phyloP scores from a whole-genome alignment of 2,113 vertebrate species.

The Aegypius monachus region DNA sequence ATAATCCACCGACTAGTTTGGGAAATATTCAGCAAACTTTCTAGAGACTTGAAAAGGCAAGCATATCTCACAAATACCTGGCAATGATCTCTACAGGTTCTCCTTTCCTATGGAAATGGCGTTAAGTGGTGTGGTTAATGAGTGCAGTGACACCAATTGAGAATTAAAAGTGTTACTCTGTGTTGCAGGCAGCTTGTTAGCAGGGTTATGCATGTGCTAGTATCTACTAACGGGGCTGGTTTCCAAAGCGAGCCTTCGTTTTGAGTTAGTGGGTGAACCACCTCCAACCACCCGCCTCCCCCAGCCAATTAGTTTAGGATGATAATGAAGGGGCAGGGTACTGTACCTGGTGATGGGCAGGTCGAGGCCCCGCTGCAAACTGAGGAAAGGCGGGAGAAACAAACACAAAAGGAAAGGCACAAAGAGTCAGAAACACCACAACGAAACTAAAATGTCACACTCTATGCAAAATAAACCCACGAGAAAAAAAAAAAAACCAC shows the following conservation, averaged over 20 bases:
- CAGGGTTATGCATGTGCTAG: background rate
- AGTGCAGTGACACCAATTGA: background rate
- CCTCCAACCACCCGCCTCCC: background rate
- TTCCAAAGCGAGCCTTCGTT: background rate
- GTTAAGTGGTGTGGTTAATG: background rate
- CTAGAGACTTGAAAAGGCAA: background rate
- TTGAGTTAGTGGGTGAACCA: constrained; percentile 43
- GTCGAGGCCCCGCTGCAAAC: constrained; percentile 98
- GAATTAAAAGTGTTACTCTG: background rate
- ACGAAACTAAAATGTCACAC: constrained; percentile 76
- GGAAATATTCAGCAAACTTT: fast-evolving
- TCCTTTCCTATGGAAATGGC: fast-evolving
- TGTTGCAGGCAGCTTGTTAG: background rate
- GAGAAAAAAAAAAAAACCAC: background rate
- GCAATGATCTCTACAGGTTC: background rate
- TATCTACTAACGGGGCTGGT: background rate
- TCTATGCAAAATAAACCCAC: constrained; percentile 75
- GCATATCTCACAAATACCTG: background rate
- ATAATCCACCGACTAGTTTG: background rate
- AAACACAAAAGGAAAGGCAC: constrained; percentile 89
- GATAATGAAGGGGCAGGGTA: constrained; percentile 72
- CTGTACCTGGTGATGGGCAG: constrained; percentile 98
- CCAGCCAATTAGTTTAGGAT: constrained; percentile 45
- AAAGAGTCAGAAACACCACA: constrained; percentile 85
- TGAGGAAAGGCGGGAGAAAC: constrained; percentile 84